Percentiles rank a stretch among this genome's conserved stretches.
Conservation (phyloP, 2,888 invertebrate genomes). For the Scaptomyza tumidula region DNA sequence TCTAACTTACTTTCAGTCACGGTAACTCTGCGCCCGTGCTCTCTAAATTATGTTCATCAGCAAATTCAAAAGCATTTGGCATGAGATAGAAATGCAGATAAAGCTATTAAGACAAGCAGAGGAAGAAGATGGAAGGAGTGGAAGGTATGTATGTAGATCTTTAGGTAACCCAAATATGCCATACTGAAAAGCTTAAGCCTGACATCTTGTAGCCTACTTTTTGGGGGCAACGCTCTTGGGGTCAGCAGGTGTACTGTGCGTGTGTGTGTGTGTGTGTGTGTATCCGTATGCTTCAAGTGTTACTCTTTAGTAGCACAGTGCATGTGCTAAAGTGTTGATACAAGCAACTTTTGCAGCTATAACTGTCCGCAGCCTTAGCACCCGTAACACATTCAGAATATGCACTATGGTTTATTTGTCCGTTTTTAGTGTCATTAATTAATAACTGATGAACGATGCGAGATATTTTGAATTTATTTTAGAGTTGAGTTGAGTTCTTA, state of each 20-base stretch:
- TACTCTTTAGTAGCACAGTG: constrained; percentile 62
- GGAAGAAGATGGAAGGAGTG: not conserved
- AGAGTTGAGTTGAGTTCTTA: too few relatives aligned
- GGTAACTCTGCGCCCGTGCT: constrained; percentile 7
- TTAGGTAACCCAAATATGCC: constrained; percentile 73
- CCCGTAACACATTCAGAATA: constrained; percentile 66
- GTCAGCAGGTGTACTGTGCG: constrained; percentile 62
- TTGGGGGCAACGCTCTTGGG: constrained; percentile 68
- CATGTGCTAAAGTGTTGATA: constrained; percentile 77
- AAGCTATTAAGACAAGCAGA: constrained; percentile 4
- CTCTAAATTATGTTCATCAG: constrained; percentile 79
- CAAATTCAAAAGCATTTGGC: constrained; percentile 68
- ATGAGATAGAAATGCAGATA: constrained; percentile 5
- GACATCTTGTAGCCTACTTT: constrained; percentile 57
- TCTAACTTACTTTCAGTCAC: constrained; percentile 35
- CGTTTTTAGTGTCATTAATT: too few relatives aligned
- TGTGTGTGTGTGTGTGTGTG: constrained; percentile 24
- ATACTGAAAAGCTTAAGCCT: constrained; percentile 41
- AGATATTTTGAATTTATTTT: not conserved
- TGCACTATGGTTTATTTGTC: not conserved
- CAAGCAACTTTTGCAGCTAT: constrained; percentile 69
- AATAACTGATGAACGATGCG: too few relatives aligned
- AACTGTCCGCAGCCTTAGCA: constrained; percentile 59
- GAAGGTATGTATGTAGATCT: constrained; percentile 7
- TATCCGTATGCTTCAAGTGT: constrained; percentile 50